Base-by-base conservation (phyloP, 2,888 invertebrate species). In the Strigamia crassipes region DNA sequence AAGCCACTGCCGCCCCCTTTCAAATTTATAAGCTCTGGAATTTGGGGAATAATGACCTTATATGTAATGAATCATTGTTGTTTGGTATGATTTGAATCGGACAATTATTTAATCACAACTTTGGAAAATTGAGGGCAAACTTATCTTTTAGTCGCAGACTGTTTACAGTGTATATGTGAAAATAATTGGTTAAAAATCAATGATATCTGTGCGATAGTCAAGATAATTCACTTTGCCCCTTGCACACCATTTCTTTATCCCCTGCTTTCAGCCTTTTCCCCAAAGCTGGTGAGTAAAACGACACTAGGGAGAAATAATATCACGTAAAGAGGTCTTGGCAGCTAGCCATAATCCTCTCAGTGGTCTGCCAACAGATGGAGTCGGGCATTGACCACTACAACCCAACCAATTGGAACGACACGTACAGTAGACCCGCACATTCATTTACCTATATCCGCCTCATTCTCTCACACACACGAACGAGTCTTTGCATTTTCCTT, bases 341-440 rank as follows among this genome's bases (percentile, higher is more conserved):
- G 73, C 27, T 27, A 12, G 73, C 73, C 73, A 73, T 73, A 73
- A 73, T 73, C 73, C 73, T 73, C 73, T 73, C 73, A 73, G 73
- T 73, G 73, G 73, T 73, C 73, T 73, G 73, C 73, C 73, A 73
- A 73, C 73, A 73, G 73, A 73, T 73, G 73, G 73, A 73, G 27
- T 73, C 31, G 73, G 73, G 73, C 73, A 73, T 73, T 73, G 73
- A 73, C 73, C 73, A 73, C 73, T 73, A 73, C 73, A 73, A 73
- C 73, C 27, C 73, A 73, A 73, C 73, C 73, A 73, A 73, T 73
- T 73, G 73, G 73, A 73, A 73, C 73, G 73, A 73, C 73, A 73
- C 73, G 31, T 27, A 38, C 38, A 73, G 73, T 27, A 27, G 73
- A 73, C 73, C 27, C 31, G 23, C 73, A 27, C 73, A 31, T 21